Conservation (phyloP, 2,888 invertebrate genomes). For the Leuctra nigra region DNA sequence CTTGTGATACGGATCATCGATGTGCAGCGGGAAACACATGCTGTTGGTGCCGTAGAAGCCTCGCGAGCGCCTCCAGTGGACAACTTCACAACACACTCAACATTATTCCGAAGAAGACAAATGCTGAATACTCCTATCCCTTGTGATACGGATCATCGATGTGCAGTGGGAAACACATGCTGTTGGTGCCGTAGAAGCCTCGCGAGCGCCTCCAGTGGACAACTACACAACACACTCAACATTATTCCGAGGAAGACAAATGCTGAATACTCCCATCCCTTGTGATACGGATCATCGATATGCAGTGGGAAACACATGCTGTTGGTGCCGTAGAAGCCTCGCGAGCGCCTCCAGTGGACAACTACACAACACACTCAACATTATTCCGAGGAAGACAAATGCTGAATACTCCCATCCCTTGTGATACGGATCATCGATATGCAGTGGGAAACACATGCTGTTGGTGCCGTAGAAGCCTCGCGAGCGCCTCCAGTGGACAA, state of each 20-base stretch:
- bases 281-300: no score
- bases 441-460: conserved; percentile 65
- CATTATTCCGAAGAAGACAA: no score
- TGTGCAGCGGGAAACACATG: conserved; percentile 64
- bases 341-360: conserved; percentile 51
- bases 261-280: conserved; percentile 67
- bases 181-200: conserved; percentile 57
- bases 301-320: conserved; percentile 68
- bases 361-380: no score
- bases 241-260: no score
- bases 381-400: no score
- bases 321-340: conserved; percentile 57
- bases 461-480: conserved; percentile 58
- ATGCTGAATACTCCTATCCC: conserved; percentile 66
- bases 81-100: no score
- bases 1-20: no score
- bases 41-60: conserved; percentile 60
- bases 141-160: no score
- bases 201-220: conserved; percentile 53
- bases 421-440: no score
- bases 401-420: conserved; percentile 69
- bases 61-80: conserved; percentile 52
- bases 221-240: no score
- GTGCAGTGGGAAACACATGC: conserved; percentile 67
- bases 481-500: conserved; percentile 51